Evolutionary conservation across 2,113 vertebrate genomes (phyloP).

Genomic region (Macaca mulatta): DNA sequence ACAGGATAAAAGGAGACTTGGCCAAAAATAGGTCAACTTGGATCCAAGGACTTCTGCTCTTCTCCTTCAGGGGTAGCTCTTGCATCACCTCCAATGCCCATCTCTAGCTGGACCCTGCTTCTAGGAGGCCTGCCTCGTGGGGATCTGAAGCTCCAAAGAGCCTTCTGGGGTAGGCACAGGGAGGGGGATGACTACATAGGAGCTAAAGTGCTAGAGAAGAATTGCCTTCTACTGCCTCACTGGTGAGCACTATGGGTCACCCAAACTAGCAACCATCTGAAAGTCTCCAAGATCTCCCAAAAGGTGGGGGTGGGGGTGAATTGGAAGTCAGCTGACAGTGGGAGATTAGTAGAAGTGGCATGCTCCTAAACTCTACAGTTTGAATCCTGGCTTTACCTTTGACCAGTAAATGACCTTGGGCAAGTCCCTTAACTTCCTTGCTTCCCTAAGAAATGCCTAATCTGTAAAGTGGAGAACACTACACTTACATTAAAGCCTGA

Average conservation of each 20-base stretch:
- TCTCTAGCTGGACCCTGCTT: background rate
- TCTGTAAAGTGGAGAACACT: background rate
- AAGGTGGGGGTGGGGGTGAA: background rate
- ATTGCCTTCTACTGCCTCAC: background rate
- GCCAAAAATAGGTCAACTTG: background rate
- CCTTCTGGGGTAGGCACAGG: background rate
- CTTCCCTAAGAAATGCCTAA: background rate
- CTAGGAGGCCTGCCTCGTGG: background rate
- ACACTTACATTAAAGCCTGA: no score
- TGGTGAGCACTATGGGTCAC: background rate
- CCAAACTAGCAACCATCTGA: background rate
- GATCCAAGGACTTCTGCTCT: background rate
- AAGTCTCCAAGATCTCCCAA: background rate
- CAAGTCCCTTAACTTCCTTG: background rate
- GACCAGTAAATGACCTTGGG: background rate
- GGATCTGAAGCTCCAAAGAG: background rate
- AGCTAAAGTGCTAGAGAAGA: background rate
- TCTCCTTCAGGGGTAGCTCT: background rate
- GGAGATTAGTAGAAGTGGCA: background rate
- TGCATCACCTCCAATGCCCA: background rate
- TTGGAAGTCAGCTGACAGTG: background rate
- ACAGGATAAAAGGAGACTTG: rapidly evolving
- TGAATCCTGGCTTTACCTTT: background rate
- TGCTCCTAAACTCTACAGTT: rapidly evolving
- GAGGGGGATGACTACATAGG: background rate